Conservation (phyloP, 2,888 invertebrate genomes). For the Operophtera brumata region DNA sequence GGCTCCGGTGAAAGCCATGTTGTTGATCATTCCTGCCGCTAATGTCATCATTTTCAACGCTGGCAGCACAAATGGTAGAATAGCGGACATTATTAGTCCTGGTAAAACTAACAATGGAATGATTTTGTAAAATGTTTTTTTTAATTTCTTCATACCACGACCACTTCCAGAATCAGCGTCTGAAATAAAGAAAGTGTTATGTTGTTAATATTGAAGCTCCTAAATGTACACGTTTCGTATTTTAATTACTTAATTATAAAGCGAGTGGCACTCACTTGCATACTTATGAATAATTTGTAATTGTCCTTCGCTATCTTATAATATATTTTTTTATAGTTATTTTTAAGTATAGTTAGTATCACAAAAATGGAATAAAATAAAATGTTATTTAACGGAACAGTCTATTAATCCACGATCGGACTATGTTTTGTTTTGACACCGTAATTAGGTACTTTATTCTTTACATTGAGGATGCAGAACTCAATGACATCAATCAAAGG, state of each 20-base stretch:
- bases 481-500: background rate
- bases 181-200: conserved; percentile 34
- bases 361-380: too few species aligned
- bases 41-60: conserved; percentile 84
- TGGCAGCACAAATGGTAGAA: conserved; percentile 85
- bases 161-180: conserved; percentile 43
- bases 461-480: background rate
- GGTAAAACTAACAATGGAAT: conserved; percentile 82
- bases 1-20: conserved; percentile 84
- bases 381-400: background rate
- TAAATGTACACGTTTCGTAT: too few species aligned
- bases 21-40: conserved; percentile 82
- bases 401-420: background rate
- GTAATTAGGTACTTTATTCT: background rate
- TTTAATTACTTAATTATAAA: background rate
- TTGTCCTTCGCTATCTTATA: too few species aligned
- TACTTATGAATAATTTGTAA: too few species aligned
- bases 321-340: too few species aligned
- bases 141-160: conserved; percentile 61
- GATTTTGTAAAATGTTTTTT: conserved; percentile 59
- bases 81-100: conserved; percentile 83
- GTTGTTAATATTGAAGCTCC: background rate
- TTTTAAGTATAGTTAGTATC: too few species aligned
- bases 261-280: background rate
- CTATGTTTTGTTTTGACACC: background rate